phyloP scores from a whole-genome alignment of 1,140 invertebrate genomes.

The Agrilus planipennis region DNA sequence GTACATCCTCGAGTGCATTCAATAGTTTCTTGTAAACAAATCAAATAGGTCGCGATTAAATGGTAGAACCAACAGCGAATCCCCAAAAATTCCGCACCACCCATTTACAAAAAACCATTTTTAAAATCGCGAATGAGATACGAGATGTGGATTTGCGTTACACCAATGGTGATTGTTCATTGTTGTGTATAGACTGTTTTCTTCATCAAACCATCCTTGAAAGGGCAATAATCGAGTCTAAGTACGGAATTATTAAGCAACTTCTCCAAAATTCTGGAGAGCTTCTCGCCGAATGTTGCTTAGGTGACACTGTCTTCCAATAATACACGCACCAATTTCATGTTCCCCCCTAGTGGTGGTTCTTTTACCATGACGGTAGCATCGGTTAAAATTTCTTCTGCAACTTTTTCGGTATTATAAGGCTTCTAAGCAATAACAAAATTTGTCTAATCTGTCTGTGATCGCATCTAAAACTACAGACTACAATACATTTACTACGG shows the following conservation, averaged over 20 bases:
- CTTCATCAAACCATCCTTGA: slow-evolving; percentile 10
- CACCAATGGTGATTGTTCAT: too few species aligned
- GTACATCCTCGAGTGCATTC: too few species aligned
- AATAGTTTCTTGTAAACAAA: too few species aligned
- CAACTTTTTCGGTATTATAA: slow-evolving; percentile 19
- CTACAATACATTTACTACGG: slow-evolving; percentile 22
- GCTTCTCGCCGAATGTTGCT: slow-evolving; percentile 26
- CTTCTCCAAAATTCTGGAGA: slow-evolving; percentile 23
- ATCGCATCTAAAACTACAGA: slow-evolving; percentile 19
- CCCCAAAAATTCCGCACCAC: too few species aligned
- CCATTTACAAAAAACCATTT: too few species aligned
- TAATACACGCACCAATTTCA: slow-evolving; percentile 15
- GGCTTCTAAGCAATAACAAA: slow-evolving; percentile 17
- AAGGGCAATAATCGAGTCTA: slow-evolving; percentile 17
- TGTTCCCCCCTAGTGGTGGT: too few species aligned
- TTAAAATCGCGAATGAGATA: too few species aligned
- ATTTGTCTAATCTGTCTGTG: slow-evolving; percentile 20
- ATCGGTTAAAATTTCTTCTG: slow-evolving; percentile 25
- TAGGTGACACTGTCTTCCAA: slow-evolving; percentile 22
- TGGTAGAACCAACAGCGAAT: too few species aligned
- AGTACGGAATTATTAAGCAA: slow-evolving; percentile 25
- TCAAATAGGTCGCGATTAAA: too few species aligned
- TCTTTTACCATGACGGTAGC: slow-evolving; percentile 18
- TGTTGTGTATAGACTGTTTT: too few species aligned
- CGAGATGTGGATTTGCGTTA: too few species aligned